Evolutionary conservation across 1,140 invertebrate genomes (phyloP), one percentile per base, ranked within the genome.

Genomic region (Euura lappo): DNA sequence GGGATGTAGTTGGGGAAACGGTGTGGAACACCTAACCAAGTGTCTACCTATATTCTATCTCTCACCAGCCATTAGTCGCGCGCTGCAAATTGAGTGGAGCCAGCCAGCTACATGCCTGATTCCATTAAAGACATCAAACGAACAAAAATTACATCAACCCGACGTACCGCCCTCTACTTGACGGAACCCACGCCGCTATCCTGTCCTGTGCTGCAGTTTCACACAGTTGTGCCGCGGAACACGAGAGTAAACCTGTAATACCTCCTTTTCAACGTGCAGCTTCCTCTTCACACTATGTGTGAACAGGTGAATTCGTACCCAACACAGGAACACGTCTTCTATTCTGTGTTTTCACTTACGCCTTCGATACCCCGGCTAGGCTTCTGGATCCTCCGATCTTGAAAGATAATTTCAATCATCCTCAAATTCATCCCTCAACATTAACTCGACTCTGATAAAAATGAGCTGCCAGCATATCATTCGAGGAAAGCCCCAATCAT

Each of bases 61-160:
- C 78, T 81, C 79, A 81, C 78, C 84, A 84, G 83, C 84, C 84
- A 86, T 87, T 87, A 86, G 85, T 85, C 83, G 82, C 83, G 85
- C 84, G 84, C 84, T 82, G 84, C 76, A 87, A 87, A 87, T 87
- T 87, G 84, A 86, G 83, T 87, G 83, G 82, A 83, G 84, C 85
- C 83, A 85, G 83, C 84, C 85, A 86, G 85, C 83, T 85, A 82
- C 84, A 83, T 83, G 85, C 82, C 82, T 87, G 85, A 87, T 87
- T 86, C 83, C 80, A 87, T 87, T 86, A 85, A 85, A 84, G 83
- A 87, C 85, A 86, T 87, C 85, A 87, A 87, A 87, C 85, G 85
- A 81, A 79, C 84, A 87, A 87, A 87, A 87, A 87, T 87, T 87
- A 85, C 83, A 86, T 87, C 84, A 85, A 79, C 83, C 6, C 51